phyloP scores from a whole-genome alignment of 2,797 vertebrate species.

The Oreochromis mossambicus region DNA sequence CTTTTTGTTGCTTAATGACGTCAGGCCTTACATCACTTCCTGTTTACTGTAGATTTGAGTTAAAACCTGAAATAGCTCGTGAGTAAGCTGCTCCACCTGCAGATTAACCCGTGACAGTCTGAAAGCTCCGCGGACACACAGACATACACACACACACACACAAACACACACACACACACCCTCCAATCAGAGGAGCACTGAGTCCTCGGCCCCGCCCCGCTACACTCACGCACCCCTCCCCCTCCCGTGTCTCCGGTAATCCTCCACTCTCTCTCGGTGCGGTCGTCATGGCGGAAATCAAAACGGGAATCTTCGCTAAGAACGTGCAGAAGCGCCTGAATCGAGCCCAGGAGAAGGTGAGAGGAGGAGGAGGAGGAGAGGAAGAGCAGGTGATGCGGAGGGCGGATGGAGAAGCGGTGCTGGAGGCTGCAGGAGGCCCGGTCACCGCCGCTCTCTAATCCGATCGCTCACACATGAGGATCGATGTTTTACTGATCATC shows the following conservation, averaged over 20 bases:
- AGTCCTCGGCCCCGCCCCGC: neutral
- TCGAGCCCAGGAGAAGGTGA: conserved; percentile 94
- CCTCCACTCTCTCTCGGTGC: conserved; percentile 40
- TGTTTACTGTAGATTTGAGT: neutral
- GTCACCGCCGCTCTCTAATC: neutral
- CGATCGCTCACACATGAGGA: neutral
- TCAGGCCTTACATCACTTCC: neutral
- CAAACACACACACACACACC: no score
- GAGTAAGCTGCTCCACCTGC: neutral
- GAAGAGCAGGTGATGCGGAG: neutral
- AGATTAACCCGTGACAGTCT: neutral
- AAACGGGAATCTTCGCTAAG: conserved; percentile 94
- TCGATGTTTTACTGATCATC: neutral
- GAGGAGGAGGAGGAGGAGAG: neutral
- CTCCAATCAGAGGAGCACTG: conserved; percentile 1
- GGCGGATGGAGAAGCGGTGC: neutral
- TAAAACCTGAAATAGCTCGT: neutral
- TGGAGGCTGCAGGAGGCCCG: neutral
- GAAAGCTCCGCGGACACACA: neutral
- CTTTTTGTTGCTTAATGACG: neutral
- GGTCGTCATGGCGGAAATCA: conserved; percentile 91
- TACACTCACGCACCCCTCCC: neutral
- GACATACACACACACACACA: no score
- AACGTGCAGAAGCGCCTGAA: conserved; percentile 94
- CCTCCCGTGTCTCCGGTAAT: conserved; percentile 8